These are phyloP conservation scores for Sanderia malayensis DNA, from an alignment of 30 jellyfish, hydroid and myxozoan genomes.

Conservation along the genomic window DNA sequence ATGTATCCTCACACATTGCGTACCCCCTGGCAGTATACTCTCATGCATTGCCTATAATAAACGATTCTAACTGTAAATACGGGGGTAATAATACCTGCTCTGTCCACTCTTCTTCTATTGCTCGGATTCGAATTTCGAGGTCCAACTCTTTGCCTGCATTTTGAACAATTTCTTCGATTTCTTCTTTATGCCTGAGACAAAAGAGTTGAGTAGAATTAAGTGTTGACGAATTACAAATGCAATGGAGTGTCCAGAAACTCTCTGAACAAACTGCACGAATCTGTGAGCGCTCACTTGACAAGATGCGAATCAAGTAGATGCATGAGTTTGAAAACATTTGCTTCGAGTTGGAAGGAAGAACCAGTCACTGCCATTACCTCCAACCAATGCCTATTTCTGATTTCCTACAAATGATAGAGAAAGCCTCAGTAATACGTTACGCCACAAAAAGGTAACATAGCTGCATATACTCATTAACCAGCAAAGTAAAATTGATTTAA, in stretches of 20 bases:
- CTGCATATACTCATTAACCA: too few relatives aligned
- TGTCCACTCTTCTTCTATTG: conserved; percentile 86
- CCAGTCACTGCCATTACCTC: conserved; percentile 86
- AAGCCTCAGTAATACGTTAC: too few relatives aligned
- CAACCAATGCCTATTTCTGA: conserved; percentile 81
- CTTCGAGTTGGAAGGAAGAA: conserved; percentile 81
- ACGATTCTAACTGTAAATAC: too few relatives aligned
- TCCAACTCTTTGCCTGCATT: conserved; percentile 74
- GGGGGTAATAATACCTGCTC: conserved; percentile 90
- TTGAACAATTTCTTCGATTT: conserved; percentile 63
- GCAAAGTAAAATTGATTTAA: too few relatives aligned
- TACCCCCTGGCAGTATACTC: too few relatives aligned
- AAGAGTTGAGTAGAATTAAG: too few relatives aligned
- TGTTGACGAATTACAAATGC: too few relatives aligned
- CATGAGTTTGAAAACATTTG: conserved; percentile 73
- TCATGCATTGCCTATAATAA: too few relatives aligned
- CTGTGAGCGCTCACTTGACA: conserved; percentile 54
- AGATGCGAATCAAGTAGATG: conserved; percentile 67
- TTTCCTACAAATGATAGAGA: conserved; percentile 44
- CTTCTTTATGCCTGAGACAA: conserved; percentile 56
- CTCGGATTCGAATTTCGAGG: conserved; percentile 61
- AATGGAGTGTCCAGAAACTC: too few relatives aligned
- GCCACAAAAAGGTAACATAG: too few relatives aligned
- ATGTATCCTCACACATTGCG: too few relatives aligned
- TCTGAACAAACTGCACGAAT: too few relatives aligned